Evolutionary conservation across 2,888 invertebrate species (phyloP).

Genomic region (Meiosimyza decipiens): DNA sequence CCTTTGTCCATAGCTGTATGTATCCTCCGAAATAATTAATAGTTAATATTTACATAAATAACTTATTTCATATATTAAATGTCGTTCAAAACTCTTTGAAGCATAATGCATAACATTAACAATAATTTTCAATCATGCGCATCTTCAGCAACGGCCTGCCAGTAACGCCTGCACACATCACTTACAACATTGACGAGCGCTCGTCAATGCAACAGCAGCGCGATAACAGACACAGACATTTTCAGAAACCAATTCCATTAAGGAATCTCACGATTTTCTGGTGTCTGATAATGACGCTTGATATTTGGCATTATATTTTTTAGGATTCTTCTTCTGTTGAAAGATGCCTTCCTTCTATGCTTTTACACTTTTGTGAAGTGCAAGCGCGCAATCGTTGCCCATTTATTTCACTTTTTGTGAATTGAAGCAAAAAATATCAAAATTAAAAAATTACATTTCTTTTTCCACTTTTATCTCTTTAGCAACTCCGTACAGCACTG

Average conservation of each 20-base stretch:
- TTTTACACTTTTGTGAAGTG: constrained; percentile 13
- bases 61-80: too few species aligned
- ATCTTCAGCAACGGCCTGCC: background rate
- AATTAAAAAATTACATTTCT: too few species aligned
- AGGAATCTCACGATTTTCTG: constrained; percentile 53
- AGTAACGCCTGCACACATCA: constrained; percentile 38
- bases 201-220: constrained; percentile 48
- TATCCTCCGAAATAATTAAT: too few species aligned
- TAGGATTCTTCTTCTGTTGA: background rate
- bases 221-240: constrained; percentile 4
- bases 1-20: too few species aligned
- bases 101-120: constrained; percentile 8
- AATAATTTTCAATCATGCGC: constrained; percentile 24
- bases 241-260: constrained; percentile 54
- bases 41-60: too few species aligned
- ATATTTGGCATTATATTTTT: too few species aligned
- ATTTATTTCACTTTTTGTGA: constrained; percentile 51
- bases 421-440: constrained; percentile 28
- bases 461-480: background rate
- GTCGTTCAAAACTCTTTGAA: too few species aligned
- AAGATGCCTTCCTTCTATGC: constrained; percentile 14
- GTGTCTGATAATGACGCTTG: constrained; percentile 27
- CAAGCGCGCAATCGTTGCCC: constrained; percentile 47
- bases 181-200: constrained; percentile 49
- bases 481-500: background rate